Base-by-base conservation (phyloP, 2,888 invertebrate genomes). In the Thalpophila matura region DNA sequence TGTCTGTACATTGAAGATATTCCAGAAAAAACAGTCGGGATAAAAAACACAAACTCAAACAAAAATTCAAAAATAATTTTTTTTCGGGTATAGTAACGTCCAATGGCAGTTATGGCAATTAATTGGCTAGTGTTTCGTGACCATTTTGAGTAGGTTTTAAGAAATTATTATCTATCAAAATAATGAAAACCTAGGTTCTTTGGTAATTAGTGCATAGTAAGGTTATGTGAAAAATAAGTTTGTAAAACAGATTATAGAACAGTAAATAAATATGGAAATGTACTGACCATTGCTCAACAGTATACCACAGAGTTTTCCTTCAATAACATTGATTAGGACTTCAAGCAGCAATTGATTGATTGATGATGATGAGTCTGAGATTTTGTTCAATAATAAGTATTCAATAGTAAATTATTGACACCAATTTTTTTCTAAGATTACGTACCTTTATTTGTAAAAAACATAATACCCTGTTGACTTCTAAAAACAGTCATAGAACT, bases 391-490 rank as follows among this genome's bases (percentile, higher is more conserved):
- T 42, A 77, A 59, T 64, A 59, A 54, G 45, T 50, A 72, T 38
- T 33, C 27, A 46, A 51, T 57, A 26, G n/a, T 24, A 50, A 50
- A 38, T 43, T 16, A 37, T n/a, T 61, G 27, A 10, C 26, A 22
- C 22, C 18, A 7, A 12, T 33, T 16, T 47, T 40, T 29, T 33
- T 42, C 9, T 43, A 50, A 37, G 4, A 53, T 18, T 43, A 54
- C 27, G n/a, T 22, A n/a, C 18, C 35, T 46, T 3, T 38, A 51
- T 59, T 38, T 59, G 31, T 16, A 58, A 49, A 79, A 75, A 70
- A 9, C 18, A 18, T 35, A 35, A 50, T 64, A 78, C 74, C 75
- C 62, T 65, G 56, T 61, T 64, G 24, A 56, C 49, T 18, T 37
- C 0, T 10, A 45, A 38, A 12, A 76, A 40, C 22, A 47, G 7